Evolutionary conservation across 1,140 invertebrate species (phyloP).

Genomic region (Pteromalus puparum): DNA sequence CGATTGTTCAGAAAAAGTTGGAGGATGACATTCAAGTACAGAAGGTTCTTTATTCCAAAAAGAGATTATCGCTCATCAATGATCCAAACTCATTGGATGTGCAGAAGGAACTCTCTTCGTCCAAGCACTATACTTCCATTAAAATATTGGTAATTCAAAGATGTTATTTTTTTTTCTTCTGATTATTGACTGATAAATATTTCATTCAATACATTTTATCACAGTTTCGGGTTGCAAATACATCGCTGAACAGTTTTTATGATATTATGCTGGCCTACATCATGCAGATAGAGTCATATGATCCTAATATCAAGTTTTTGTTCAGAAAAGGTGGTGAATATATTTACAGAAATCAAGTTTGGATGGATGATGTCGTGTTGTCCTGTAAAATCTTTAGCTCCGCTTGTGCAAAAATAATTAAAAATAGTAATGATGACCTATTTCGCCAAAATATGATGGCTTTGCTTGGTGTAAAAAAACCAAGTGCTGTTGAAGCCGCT

Average conservation of each 20-base stretch:
- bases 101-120: conserved; percentile 39
- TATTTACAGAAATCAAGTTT: conserved; percentile 54
- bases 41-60: conserved; percentile 22
- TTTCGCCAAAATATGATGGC: conserved; percentile 62
- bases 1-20: conserved; percentile 28
- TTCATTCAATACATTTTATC: conserved; percentile 47
- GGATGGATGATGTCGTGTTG: conserved; percentile 53
- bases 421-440: conserved; percentile 58
- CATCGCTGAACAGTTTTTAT: conserved; percentile 54
- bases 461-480: conserved; percentile 52
- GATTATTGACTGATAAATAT: neutral
- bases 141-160: conserved; percentile 40
- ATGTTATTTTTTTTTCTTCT: neutral
- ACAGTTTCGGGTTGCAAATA: conserved; percentile 55
- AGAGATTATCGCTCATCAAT: neutral
- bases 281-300: conserved; percentile 39
- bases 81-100: neutral
- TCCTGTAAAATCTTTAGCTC: conserved; percentile 60
- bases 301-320: conserved; percentile 59
- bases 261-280: conserved; percentile 54
- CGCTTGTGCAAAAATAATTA: conserved; percentile 59
- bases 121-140: conserved; percentile 55
- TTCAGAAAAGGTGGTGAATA: conserved; percentile 47
- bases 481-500: conserved; percentile 47
- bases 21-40: neutral